phyloP scores from a whole-genome alignment of 23 tunicate species.

The Oikopleura dioica region DNA sequence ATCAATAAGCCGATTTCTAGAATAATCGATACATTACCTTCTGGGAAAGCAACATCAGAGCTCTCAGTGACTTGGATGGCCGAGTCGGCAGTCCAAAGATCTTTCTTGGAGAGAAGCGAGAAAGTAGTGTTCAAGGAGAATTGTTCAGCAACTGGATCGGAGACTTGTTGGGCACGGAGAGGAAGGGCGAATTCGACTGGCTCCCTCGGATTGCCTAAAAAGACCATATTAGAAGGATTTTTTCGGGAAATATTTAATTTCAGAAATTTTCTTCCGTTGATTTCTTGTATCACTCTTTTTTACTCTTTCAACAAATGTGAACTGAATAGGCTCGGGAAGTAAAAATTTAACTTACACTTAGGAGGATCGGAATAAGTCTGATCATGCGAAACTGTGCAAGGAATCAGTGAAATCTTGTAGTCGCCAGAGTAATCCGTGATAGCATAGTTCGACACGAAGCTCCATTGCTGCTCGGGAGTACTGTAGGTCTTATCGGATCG shows the following conservation, averaged over 20 bases:
- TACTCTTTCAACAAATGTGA: no score
- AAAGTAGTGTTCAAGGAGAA: slow-evolving; percentile 75
- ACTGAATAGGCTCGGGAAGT: no score
- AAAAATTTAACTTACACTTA: not conserved
- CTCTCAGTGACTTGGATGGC: slow-evolving; percentile 58
- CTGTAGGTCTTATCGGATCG: slow-evolving; percentile 53
- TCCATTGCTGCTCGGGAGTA: slow-evolving; percentile 78
- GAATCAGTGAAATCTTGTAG: slow-evolving; percentile 65
- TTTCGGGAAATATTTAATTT: not conserved
- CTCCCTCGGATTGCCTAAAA: slow-evolving; percentile 64
- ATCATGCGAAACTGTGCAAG: slow-evolving; percentile 60
- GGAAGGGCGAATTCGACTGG: slow-evolving; percentile 67
- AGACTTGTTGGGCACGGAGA: slow-evolving; percentile 83
- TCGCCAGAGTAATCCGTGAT: slow-evolving; percentile 88
- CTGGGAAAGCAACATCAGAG: slow-evolving; percentile 61
- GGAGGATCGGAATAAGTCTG: slow-evolving; percentile 19
- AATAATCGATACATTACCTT: no score
- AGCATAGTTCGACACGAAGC: slow-evolving; percentile 86
- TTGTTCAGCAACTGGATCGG: slow-evolving; percentile 92
- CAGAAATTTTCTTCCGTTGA: not conserved
- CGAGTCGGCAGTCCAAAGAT: slow-evolving; percentile 54
- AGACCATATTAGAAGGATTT: not conserved
- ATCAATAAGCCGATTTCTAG: no score
- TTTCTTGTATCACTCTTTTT: not conserved
- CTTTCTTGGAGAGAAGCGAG: slow-evolving; percentile 49